A percentile compares a stretch with the other conserved stretches of the same genome.
phyloP scores from a whole-genome alignment of 2,888 invertebrate genomes.

The Cerastis rubricosa region DNA sequence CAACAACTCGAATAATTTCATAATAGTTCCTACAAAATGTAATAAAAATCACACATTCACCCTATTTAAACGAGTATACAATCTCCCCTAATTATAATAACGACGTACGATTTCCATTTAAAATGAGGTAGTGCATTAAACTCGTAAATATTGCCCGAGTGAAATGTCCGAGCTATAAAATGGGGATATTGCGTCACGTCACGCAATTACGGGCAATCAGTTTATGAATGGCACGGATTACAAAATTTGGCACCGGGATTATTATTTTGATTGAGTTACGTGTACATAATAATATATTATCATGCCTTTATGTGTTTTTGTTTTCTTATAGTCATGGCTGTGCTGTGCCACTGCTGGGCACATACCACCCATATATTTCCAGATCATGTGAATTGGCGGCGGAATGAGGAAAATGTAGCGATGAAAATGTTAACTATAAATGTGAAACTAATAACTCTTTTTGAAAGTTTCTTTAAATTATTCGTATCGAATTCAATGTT shows the following conservation, averaged over 20 bases:
- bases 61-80: slow-evolving; percentile 40
- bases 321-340: too few species aligned
- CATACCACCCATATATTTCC: too few species aligned
- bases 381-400: too few species aligned
- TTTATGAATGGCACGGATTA: slow-evolving; percentile 45
- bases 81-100: slow-evolving; percentile 56
- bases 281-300: background rate
- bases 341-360: too few species aligned
- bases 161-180: slow-evolving; percentile 46
- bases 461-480: too few species aligned
- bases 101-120: slow-evolving; percentile 54
- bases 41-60: slow-evolving; percentile 30
- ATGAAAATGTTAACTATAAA: too few species aligned
- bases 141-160: slow-evolving; percentile 50
- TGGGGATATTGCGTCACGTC: slow-evolving; percentile 39
- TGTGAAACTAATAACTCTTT: too few species aligned
- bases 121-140: slow-evolving; percentile 49
- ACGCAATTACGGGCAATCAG: slow-evolving; percentile 53
- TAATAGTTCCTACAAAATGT: slow-evolving; percentile 16
- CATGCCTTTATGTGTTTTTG: too few species aligned
- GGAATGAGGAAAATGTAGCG: too few species aligned
- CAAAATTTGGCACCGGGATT: slow-evolving; percentile 27
- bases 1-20: slow-evolving; percentile 5
- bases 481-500: too few species aligned
- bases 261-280: slow-evolving; percentile 47